Evolutionary conservation across 2,113 vertebrate genomes (phyloP).

Genomic region (Scortum barcoo): DNA sequence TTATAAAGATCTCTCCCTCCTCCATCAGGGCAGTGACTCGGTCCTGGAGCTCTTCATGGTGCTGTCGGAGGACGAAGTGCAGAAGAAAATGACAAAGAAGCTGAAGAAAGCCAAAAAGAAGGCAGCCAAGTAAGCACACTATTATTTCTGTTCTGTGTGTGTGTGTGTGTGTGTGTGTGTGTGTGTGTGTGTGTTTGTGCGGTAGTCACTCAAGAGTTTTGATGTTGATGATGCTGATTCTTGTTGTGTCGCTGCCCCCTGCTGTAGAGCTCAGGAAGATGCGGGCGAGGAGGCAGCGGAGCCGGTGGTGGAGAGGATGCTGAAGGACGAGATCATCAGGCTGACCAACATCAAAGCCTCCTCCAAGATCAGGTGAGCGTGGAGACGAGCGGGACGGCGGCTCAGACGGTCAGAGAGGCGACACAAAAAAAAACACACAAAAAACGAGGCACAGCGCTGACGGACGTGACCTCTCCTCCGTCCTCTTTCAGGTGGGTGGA

Average conservation of each 20-base stretch:
- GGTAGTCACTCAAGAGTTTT: not conserved
- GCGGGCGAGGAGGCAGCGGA: slow-evolving; percentile 66
- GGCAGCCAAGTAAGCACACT: slow-evolving; percentile 74
- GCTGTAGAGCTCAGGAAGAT: slow-evolving; percentile 82
- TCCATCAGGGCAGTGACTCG: slow-evolving; percentile 88
- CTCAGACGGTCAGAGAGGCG: not conserved
- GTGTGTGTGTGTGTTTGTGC: no score
- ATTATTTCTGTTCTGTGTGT: not conserved
- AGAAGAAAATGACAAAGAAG: slow-evolving; percentile 91
- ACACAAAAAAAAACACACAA: not conserved
- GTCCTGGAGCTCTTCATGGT: slow-evolving; percentile 92
- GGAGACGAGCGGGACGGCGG: not conserved
- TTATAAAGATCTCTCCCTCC: not conserved
- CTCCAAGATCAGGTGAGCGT: slow-evolving; percentile 93
- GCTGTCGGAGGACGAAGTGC: slow-evolving; percentile 89
- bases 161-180: no score
- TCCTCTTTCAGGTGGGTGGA: slow-evolving; percentile 89
- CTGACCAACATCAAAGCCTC: slow-evolving; percentile 90
- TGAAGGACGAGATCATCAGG: slow-evolving; percentile 89
- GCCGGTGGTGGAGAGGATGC: slow-evolving; percentile 77
- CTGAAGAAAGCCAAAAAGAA: slow-evolving; percentile 93
- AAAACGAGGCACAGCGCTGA: not conserved
- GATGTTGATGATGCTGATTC: not conserved
- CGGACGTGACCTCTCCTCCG: not conserved
- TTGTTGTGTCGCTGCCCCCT: slow-evolving; percentile 27